Percentiles rank a stretch among this genome's conserved stretches.
These are phyloP conservation scores for Hanleya hanleyi DNA, from an alignment of 2,888 invertebrate genomes.

Conservation along the genomic window DNA sequence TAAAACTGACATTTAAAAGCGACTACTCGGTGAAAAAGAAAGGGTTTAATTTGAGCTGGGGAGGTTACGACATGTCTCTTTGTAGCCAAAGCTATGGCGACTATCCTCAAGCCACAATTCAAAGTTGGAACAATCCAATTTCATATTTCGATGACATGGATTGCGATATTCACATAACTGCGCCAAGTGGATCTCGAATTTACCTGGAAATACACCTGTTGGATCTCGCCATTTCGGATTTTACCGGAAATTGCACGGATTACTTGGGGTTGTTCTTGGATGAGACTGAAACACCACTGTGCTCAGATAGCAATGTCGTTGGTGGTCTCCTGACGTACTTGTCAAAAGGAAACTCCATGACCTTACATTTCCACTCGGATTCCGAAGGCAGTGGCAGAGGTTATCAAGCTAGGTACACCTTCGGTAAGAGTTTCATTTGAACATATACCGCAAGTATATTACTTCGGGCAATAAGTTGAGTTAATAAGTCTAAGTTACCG, in stretches of 20 bases:
- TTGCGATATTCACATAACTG: conserved; percentile 81
- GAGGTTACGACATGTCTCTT: conserved; percentile 17
- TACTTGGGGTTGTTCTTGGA: background rate
- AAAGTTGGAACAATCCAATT: conserved; percentile 82
- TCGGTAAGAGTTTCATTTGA: background rate
- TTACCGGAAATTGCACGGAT: background rate
- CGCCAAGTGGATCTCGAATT: conserved; percentile 80
- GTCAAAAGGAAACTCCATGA: background rate
- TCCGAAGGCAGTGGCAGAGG: background rate
- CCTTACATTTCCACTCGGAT: background rate
- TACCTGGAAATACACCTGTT: conserved; percentile 76
- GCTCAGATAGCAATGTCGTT: background rate
- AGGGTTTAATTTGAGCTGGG: conserved; percentile 42
- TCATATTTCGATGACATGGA: conserved; percentile 83
- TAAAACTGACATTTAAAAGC: conserved; percentile 33
- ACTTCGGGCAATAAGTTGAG: too few species aligned
- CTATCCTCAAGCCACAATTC: conserved; percentile 76
- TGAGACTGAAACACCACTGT: background rate
- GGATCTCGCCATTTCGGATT: background rate
- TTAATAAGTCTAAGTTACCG: too few species aligned
- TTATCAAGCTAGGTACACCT: background rate
- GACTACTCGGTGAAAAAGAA: conserved; percentile 36
- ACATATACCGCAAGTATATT: too few species aligned
- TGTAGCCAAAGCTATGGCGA: conserved; percentile 2
- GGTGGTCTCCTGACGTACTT: background rate